These are phyloP conservation scores for Napeogenes inachia DNA, from an alignment of 2,888 invertebrate genomes.

Conservation along the genomic window DNA sequence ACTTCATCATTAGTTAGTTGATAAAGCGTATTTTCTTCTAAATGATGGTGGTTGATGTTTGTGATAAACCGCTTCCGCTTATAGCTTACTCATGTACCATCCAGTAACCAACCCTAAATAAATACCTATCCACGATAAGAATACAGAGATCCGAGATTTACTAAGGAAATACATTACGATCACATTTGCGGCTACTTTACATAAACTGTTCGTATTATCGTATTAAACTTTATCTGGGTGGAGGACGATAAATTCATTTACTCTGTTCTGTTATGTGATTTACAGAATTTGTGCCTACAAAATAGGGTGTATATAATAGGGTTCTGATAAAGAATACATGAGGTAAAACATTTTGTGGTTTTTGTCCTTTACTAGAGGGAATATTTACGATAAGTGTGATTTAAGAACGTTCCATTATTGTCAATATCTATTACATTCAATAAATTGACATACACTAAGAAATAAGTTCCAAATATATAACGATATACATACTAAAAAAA, in stretches of 20 bases:
- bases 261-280: neutral
- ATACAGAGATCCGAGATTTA: constrained; percentile 42
- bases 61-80: constrained; percentile 14
- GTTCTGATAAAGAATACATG: no score
- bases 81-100: constrained; percentile 34
- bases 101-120: constrained; percentile 52
- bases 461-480: no score
- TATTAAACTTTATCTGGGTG: constrained; percentile 1
- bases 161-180: constrained; percentile 24
- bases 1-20: no score
- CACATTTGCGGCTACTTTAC: constrained; percentile 24
- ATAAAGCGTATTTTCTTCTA: no score
- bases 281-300: neutral
- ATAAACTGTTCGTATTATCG: constrained; percentile 17
- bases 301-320: neutral
- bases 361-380: no score
- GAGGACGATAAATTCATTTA: constrained; percentile 10
- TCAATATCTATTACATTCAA: no score
- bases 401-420: no score
- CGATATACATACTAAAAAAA: no score
- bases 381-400: no score
- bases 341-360: no score
- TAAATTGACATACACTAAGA: no score
- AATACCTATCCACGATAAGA: constrained; percentile 47
- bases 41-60: no score